Percentiles rank a stretch among this genome's conserved stretches.
These are phyloP conservation scores for Myripristis murdjan DNA, from an alignment of 2,797 vertebrate genomes.

Conservation along the genomic window DNA sequence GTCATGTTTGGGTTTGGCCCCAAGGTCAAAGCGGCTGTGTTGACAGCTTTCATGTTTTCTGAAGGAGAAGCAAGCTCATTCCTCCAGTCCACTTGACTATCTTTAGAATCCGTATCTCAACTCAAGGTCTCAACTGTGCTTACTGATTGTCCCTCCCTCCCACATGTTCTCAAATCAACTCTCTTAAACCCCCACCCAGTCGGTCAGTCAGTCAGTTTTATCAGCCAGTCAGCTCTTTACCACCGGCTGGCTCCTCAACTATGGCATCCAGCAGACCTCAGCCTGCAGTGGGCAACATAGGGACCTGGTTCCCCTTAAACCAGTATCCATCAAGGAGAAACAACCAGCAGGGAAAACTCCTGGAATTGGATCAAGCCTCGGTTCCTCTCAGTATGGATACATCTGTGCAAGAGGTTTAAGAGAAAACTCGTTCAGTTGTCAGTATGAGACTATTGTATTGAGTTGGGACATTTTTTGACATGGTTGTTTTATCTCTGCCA, in stretches of 20 bases:
- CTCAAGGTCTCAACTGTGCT: slow-evolving; percentile 16
- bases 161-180: no score
- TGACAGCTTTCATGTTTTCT: slow-evolving; percentile 7
- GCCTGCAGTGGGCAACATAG: background rate
- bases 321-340: slow-evolving; percentile 42
- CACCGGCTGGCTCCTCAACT: background rate
- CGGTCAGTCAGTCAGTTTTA: no score
- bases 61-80: background rate
- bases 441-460: background rate
- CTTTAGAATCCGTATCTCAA: slow-evolving; percentile 4
- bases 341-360: background rate
- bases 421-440: background rate
- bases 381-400: background rate
- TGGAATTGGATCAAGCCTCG: background rate
- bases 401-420: slow-evolving; percentile 12
- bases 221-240: no score
- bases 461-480: no score
- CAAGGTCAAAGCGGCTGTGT: slow-evolving; percentile 23
- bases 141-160: background rate
- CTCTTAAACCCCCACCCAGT: no score
- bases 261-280: slow-evolving; percentile 6
- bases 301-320: slow-evolving; percentile 54
- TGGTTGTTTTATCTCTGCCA: no score
- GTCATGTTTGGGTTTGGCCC: slow-evolving; percentile 48
- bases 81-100: background rate